Conservation (phyloP, 2,113 vertebrate species). For the Nibea coibor region DNA sequence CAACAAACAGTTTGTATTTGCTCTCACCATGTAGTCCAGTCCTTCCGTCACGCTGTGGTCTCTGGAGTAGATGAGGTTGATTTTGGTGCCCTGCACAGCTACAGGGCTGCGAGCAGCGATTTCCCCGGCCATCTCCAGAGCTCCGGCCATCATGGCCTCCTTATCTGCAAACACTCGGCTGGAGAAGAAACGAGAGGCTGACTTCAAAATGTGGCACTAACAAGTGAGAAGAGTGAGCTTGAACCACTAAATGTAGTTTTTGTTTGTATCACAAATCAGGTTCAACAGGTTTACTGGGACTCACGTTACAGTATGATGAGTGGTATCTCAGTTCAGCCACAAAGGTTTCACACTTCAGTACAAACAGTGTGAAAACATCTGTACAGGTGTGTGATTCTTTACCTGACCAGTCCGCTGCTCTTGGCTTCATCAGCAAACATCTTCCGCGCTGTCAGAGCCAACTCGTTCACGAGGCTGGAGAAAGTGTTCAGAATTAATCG, state of each 20-base stretch:
- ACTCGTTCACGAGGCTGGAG: constrained; percentile 89
- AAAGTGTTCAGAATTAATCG: not conserved
- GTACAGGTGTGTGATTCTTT: not conserved
- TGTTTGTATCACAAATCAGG: not conserved
- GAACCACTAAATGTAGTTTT: too few relatives aligned
- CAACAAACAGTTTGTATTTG: too few relatives aligned
- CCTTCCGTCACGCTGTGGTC: constrained; percentile 87
- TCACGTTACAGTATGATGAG: not conserved
- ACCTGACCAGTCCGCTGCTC: constrained; percentile 91
- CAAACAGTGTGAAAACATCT: not conserved
- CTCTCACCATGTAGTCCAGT: constrained; percentile 84
- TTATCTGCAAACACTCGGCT: constrained; percentile 91
- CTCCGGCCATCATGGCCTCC: constrained; percentile 82
- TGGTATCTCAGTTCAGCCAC: not conserved
- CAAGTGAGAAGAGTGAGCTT: too few relatives aligned
- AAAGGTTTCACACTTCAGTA: too few relatives aligned
- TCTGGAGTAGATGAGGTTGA: constrained; percentile 90
- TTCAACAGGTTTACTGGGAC: not conserved
- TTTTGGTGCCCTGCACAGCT: constrained; percentile 90
- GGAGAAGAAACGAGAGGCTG: not conserved
- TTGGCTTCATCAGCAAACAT: constrained; percentile 91
- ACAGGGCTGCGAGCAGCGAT: constrained; percentile 90
- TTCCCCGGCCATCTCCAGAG: constrained; percentile 85
- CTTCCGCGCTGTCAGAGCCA: constrained; percentile 89
- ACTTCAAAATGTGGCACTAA: not conserved